Evolutionary conservation across 2,888 invertebrate genomes (phyloP).

Genomic region (Sisyra nigra): DNA sequence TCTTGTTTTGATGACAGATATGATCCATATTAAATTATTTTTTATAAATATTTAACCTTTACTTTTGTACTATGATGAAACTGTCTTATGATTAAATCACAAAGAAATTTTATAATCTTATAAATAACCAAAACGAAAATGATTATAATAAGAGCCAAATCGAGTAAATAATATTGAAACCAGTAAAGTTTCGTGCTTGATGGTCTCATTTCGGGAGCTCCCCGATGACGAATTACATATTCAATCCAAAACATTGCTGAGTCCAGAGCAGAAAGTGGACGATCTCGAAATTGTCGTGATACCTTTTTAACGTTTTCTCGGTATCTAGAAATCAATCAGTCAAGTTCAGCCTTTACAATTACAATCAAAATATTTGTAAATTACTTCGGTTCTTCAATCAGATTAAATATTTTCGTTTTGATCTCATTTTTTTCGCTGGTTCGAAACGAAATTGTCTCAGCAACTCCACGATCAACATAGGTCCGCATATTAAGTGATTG

Average conservation of each 20-base stretch:
- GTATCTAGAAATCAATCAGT: background rate
- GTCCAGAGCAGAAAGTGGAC: constrained; percentile 4
- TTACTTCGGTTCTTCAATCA: background rate
- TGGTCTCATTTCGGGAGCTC: constrained; percentile 4
- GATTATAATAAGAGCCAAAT: background rate
- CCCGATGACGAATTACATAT: constrained; percentile 4
- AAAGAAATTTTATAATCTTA: background rate
- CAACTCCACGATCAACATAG: background rate
- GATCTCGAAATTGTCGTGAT: constrained; percentile 1
- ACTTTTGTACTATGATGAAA: too few relatives aligned
- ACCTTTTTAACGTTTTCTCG: background rate
- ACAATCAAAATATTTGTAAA: background rate
- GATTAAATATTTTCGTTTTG: background rate
- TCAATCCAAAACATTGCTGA: constrained; percentile 4
- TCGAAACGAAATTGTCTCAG: too few relatives aligned
- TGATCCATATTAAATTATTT: too few relatives aligned
- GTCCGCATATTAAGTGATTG: background rate
- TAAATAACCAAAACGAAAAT: background rate
- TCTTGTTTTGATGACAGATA: too few relatives aligned
- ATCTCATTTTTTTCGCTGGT: too few relatives aligned
- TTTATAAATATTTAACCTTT: too few relatives aligned
- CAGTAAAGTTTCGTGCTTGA: constrained; percentile 6
- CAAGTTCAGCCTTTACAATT: too few relatives aligned
- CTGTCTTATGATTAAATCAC: too few relatives aligned
- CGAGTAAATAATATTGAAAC: constrained; percentile 7